Conservation (phyloP, 1,140 invertebrate genomes). For the Drosophila parabipectinata region DNA sequence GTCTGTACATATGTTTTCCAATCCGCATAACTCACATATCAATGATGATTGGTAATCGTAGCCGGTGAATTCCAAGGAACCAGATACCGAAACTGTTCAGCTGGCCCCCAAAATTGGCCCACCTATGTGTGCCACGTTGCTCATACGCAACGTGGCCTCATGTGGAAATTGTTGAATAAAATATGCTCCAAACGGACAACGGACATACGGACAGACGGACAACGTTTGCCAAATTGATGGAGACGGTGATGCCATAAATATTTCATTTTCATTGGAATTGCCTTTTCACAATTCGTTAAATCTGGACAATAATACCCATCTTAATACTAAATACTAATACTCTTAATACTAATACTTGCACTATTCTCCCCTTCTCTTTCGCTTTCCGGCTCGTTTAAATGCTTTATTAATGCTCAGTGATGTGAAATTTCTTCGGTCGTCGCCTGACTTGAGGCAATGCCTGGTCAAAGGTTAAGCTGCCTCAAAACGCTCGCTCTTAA, state of each 20-base stretch:
- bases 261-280: slow-evolving; percentile 45
- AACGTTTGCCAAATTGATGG: slow-evolving; percentile 7
- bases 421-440: slow-evolving; percentile 30
- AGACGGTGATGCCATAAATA: slow-evolving; percentile 32
- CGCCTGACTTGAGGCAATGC: slow-evolving; percentile 16
- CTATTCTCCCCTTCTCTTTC: background rate
- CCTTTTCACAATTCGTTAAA: slow-evolving; percentile 49
- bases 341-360: too few species aligned
- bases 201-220: background rate
- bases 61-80: slow-evolving; percentile 11
- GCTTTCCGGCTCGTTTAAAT: slow-evolving; percentile 20
- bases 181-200: slow-evolving; percentile 10
- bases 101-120: background rate
- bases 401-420: slow-evolving; percentile 35
- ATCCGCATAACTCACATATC: slow-evolving; percentile 21
- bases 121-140: slow-evolving; percentile 14
- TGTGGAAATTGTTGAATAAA: slow-evolving; percentile 34
- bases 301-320: slow-evolving; percentile 39
- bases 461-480: slow-evolving; percentile 38
- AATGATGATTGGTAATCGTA: slow-evolving; percentile 40
- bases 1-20: background rate
- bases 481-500: slow-evolving; percentile 1
- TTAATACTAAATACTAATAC: too few species aligned
- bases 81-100: background rate
- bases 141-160: slow-evolving; percentile 33